phyloP scores from a whole-genome alignment of 2,113 vertebrate genomes.

The Eclectus roratus region DNA sequence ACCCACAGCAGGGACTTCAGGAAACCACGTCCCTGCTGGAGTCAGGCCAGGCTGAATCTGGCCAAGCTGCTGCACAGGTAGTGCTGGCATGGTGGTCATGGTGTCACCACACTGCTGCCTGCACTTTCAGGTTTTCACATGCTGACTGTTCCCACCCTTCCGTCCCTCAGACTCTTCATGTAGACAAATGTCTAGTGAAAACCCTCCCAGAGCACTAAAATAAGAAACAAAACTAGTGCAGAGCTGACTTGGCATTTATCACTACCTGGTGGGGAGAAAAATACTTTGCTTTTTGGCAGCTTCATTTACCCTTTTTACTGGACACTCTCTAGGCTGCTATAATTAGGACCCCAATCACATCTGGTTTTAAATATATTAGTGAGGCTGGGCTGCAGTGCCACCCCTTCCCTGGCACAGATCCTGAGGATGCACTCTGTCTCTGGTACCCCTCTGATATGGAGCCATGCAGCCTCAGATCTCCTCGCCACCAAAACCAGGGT shows the following conservation, averaged over 20 bases:
- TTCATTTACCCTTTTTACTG: not conserved
- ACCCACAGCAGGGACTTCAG: not conserved
- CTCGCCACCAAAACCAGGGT: not conserved
- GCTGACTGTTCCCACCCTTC: not conserved
- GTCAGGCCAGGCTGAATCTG: not conserved
- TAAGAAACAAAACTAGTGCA: not conserved
- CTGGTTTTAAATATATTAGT: not conserved
- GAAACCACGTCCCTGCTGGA: not conserved
- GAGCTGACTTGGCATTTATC: not conserved
- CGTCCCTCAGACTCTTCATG: not conserved
- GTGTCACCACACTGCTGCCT: not conserved
- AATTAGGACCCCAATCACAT: not conserved
- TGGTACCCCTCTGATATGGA: accelerated
- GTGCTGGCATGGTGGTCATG: not conserved
- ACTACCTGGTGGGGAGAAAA: not conserved
- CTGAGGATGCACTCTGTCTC: not conserved
- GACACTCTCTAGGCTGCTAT: not conserved
- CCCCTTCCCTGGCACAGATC: not conserved
- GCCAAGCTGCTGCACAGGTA: not conserved
- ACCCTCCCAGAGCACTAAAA: not conserved
- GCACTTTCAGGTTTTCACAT: not conserved
- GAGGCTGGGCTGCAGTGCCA: not conserved
- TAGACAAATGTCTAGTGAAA: not conserved
- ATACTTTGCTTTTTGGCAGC: not conserved
- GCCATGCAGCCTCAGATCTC: not conserved